Base-by-base conservation (phyloP, 2,113 vertebrate species). In the Callorhinus ursinus region DNA sequence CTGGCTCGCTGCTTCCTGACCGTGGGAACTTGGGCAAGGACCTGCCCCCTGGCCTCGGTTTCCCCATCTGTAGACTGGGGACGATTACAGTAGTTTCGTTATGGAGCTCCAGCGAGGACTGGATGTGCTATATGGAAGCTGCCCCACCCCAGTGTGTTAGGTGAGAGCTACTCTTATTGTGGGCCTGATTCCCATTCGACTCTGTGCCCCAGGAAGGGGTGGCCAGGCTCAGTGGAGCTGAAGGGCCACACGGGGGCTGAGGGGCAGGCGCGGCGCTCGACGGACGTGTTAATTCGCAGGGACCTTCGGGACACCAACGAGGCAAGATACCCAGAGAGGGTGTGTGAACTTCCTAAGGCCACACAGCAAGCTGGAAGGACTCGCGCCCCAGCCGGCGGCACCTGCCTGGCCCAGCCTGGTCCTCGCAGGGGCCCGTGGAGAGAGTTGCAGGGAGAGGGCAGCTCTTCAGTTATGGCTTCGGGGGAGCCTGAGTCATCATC, bases 171-270 rank as follows among this genome's bases (percentile, higher is more conserved):
- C 5, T 46, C 59, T 55, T 28, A 19, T 1, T 36, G 36, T 36
- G 86, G 42, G 5, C 4, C 69, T 5, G 22, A 5, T 0, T 22
- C 21, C 31, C 33, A 2, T 18, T 13, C 14, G 65, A 21, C 11
- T 7, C 0, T 0, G 7, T 21, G 49, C n/a, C 10, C 0, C 18
- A 1, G 4, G 65, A 21, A 8, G 18, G 33, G 18, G 67, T 2
- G 18, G 67, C 33, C 21, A 18, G 33, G 16, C 67, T n/a, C 72
- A 1, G 22, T 7, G 79, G 69, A 21, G 1, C 88, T 4, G 0
- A 3, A 19, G 59, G 83, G 67, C 28, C 77, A 63, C 6, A 0
- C 0, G 0, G 39, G 51, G 33, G 28, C 0, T 0, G 24, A 80
- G 59, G n/a, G 33, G 22, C 22, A 5, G 55, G 19, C 5, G 0